Percentiles rank a stretch among this genome's conserved stretches.
Evolutionary conservation across 2,888 invertebrate genomes (phyloP).

Genomic region (Agrochola lota): DNA sequence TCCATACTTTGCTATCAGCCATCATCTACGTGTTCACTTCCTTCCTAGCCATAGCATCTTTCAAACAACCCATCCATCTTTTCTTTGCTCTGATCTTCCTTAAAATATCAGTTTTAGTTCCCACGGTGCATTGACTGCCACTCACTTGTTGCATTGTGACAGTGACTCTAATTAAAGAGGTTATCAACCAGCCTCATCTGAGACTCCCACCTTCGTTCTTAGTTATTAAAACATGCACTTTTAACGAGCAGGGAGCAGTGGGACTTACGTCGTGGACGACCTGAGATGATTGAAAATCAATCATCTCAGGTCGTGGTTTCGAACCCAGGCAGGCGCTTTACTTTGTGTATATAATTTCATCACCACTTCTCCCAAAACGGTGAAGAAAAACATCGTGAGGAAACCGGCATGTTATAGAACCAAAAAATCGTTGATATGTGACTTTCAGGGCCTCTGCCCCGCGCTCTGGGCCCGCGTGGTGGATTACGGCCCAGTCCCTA

Average conservation of each 20-base stretch:
- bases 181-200: slow-evolving; percentile 45
- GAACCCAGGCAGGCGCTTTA: not conserved
- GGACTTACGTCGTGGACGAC: not conserved
- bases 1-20: not conserved
- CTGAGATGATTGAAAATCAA: no score
- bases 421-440: not conserved
- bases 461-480: not conserved
- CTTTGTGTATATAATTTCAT: not conserved
- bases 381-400: not conserved
- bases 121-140: slow-evolving; percentile 14
- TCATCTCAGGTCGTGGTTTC: not conserved
- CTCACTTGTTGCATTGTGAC: slow-evolving; percentile 13
- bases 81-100: slow-evolving; percentile 6
- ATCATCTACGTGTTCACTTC: not conserved
- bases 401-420: not conserved
- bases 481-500: not conserved
- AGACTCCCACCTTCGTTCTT: slow-evolving; percentile 8
- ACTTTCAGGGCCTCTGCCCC: no score
- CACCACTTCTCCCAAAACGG: not conserved
- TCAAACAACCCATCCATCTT: not conserved
- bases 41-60: not conserved
- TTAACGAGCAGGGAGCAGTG: not conserved
- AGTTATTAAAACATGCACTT: slow-evolving; percentile 22
- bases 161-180: slow-evolving; percentile 46
- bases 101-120: slow-evolving; percentile 10